Evolutionary conservation across 1,140 invertebrate species (phyloP).

Genomic region (Sarcophaga peregrina): DNA sequence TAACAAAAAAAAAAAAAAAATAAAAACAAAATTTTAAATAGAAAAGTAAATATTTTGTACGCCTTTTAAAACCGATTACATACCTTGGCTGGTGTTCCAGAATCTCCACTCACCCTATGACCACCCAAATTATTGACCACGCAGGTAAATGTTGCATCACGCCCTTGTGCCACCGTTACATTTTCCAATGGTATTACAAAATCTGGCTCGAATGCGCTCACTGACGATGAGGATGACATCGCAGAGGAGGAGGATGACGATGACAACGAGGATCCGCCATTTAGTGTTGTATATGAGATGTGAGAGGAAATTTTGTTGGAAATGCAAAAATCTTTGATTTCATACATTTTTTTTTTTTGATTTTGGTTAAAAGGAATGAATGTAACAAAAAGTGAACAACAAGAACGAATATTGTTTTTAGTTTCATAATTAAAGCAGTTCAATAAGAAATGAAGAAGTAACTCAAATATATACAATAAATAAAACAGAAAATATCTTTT

Average conservation of each 20-base stretch:
- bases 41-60: slow-evolving; percentile 26
- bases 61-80: slow-evolving; percentile 71
- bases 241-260: background rate
- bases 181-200: slow-evolving; percentile 87
- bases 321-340: slow-evolving; percentile 61
- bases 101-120: slow-evolving; percentile 92
- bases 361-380: slow-evolving; percentile 49
- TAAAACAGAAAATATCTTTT: too few relatives aligned
- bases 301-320: slow-evolving; percentile 59
- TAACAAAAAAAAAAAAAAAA: background rate
- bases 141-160: slow-evolving; percentile 89
- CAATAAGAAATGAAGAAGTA: background rate
- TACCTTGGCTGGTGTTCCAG: slow-evolving; percentile 77
- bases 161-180: slow-evolving; percentile 85
- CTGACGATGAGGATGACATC: slow-evolving; percentile 51
- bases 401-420: slow-evolving; percentile 35
- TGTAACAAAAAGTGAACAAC: slow-evolving; percentile 37
- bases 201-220: slow-evolving; percentile 80
- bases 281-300: slow-evolving; percentile 23
- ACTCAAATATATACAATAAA: too few relatives aligned
- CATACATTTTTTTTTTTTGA: slow-evolving; percentile 29
- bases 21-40: slow-evolving; percentile 11
- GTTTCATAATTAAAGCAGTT: slow-evolving; percentile 35
- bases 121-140: slow-evolving; percentile 90
- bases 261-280: background rate